These are phyloP conservation scores for Rotaria sp. DNA, from an alignment of 2,888 invertebrate species.

Conservation along the genomic window DNA sequence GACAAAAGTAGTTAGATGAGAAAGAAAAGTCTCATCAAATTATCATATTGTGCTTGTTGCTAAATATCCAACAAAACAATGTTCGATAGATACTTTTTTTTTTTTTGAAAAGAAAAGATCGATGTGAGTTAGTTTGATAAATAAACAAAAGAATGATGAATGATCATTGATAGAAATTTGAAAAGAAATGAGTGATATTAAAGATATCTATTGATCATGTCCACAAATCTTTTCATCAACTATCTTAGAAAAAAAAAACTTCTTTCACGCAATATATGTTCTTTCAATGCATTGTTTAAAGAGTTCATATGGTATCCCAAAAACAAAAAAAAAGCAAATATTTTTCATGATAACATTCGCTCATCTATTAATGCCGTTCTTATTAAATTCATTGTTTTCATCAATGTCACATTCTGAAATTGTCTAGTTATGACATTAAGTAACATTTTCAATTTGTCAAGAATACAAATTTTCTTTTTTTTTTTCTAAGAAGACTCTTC, in stretches of 20 bases:
- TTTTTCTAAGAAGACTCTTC: background rate
- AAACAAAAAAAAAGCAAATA: no score
- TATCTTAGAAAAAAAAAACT: no score
- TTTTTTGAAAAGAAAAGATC: background rate
- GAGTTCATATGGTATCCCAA: no score
- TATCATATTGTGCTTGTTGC: background rate
- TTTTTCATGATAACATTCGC: no score
- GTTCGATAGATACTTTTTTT: background rate
- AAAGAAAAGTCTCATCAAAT: background rate
- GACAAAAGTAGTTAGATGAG: no score
- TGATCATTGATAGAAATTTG: background rate
- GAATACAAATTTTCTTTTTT: background rate
- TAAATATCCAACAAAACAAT: background rate
- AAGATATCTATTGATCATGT: background rate
- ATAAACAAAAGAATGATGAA: conserved; percentile 10
- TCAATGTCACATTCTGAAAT: background rate
- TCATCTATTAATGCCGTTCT: background rate
- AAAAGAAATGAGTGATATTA: background rate
- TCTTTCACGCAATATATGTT: no score
- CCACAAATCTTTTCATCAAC: background rate
- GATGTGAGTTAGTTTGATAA: background rate
- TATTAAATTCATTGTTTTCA: background rate
- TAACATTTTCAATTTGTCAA: background rate
- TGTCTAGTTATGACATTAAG: background rate
- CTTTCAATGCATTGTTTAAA: no score